Percentiles rank a stretch among this genome's conserved stretches.
These are phyloP conservation scores for Tupaia tana DNA, from an alignment of 2,113 vertebrate species.

Conservation along the genomic window DNA sequence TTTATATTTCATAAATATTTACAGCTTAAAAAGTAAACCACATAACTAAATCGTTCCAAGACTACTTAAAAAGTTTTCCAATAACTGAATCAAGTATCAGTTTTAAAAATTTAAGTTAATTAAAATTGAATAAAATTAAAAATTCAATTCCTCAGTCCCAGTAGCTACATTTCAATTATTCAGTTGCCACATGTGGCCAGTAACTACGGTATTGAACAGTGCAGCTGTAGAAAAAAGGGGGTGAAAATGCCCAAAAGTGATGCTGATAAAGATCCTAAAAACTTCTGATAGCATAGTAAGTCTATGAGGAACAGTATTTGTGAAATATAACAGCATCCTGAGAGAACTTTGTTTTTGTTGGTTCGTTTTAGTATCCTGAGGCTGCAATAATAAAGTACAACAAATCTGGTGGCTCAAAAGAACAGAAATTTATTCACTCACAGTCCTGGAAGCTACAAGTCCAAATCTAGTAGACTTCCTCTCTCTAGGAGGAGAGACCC, in stretches of 20 bases:
- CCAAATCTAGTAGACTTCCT: background rate
- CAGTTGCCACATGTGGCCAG: constrained; percentile 47
- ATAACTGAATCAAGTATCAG: constrained; percentile 46
- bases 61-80: constrained; percentile 44
- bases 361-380: constrained; percentile 12
- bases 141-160: constrained; percentile 46
- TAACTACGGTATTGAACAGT: background rate
- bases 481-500: background rate
- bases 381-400: background rate
- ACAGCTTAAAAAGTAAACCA: constrained; percentile 41
- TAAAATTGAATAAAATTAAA: constrained; percentile 74
- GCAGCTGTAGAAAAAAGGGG: constrained; percentile 9
- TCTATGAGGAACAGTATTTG: background rate
- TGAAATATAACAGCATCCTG: background rate
- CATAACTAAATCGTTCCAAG: constrained; percentile 13
- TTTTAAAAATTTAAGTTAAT: constrained; percentile 75
- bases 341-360: background rate
- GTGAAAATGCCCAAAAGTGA: background rate
- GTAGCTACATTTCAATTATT: constrained; percentile 67
- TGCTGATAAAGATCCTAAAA: background rate
- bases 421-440: background rate
- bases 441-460: background rate
- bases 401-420: background rate
- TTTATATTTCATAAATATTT: constrained; percentile 63
- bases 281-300: background rate